phyloP scores from a whole-genome alignment of 1,140 invertebrate genomes.

The Ceratoteleas bidentatus region DNA sequence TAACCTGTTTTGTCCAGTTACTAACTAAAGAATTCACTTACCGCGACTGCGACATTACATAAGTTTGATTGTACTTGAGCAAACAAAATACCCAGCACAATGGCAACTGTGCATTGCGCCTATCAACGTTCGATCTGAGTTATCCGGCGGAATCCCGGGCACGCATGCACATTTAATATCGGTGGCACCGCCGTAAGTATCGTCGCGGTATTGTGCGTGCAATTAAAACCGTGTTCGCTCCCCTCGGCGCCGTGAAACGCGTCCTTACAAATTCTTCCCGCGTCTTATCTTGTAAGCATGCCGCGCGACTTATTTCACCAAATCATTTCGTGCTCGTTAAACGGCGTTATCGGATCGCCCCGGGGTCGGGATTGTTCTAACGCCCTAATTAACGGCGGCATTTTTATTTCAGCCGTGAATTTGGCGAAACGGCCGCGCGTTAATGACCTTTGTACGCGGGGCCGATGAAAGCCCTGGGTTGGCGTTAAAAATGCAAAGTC shows the following conservation, averaged over 20 bases:
- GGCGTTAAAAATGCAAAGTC: constrained; percentile 36
- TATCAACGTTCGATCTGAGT: background rate
- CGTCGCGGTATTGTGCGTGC: constrained; percentile 26
- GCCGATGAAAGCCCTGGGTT: constrained; percentile 8
- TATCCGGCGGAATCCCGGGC: constrained; percentile 5
- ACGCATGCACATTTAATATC: constrained; percentile 28
- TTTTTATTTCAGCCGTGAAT: constrained; percentile 24
- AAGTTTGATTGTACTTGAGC: too few relatives aligned
- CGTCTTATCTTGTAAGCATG: constrained; percentile 43
- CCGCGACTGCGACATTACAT: too few relatives aligned
- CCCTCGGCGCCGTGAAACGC: constrained; percentile 15
- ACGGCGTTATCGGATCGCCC: constrained; percentile 56
- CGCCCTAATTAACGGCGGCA: constrained; percentile 44
- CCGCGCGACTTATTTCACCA: constrained; percentile 44
- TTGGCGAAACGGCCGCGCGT: constrained; percentile 15
- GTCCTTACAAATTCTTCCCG: constrained; percentile 40
- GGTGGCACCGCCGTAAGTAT: constrained; percentile 37
- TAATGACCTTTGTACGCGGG: constrained; percentile 35
- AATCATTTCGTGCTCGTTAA: constrained; percentile 64
- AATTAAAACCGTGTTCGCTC: constrained; percentile 43
- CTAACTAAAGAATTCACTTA: background rate
- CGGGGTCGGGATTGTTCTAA: constrained; percentile 34
- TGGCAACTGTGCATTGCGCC: too few relatives aligned
- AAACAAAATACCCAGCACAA: too few relatives aligned
- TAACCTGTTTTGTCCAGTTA: background rate